Base-by-base conservation (phyloP, 2,113 vertebrate genomes). In the Leucopsar rothschildi region DNA sequence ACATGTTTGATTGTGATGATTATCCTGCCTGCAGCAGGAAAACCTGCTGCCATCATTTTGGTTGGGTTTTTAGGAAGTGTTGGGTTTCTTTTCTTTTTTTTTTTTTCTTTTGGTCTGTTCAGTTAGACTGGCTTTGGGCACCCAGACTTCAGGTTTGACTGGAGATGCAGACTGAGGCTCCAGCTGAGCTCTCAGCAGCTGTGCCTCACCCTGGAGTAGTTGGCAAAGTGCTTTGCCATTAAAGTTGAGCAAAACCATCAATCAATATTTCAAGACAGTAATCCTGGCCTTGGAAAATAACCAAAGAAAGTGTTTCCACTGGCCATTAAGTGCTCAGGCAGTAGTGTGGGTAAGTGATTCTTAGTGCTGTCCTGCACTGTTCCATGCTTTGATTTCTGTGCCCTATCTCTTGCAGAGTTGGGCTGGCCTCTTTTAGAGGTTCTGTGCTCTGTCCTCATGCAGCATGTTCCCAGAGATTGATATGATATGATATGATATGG, bases 401-500 rank as follows among this genome's bases (percentile, higher is more conserved):
- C 63, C 0, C 0, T 59, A 6, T 50, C 49, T 66, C 24, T 39
- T 39, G 8, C 14, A 8, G 78, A 35, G 29, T 8, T 31, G 81
- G 28, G 8, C 63, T 47, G 33, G 9, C 45, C 73, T 45, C 45
- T 47, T 3, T 2, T 2, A 33, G 50, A 69, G 56, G 24, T 77
- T 39, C 50, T 69, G 37, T n/a, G 3, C 21, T 50, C 18, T 69
- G 70, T 55, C 33, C 64, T 78, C 12, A 3, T 8, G 50, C 55
- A 47, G 0, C 21, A 0, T 12, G 8, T 44, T 92, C 61, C 37
- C 75, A 75, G 65, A 53, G 53, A 8, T 4, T 37, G 37, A 33
- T 9, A 1, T 28, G 55, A 7, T 27, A 1, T 1, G 2, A 21
- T 37, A 37, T 37, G 37, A 37, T 37, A 37, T 37, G 37, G 8